These are phyloP conservation scores for Diprion similis DNA, from an alignment of 1,140 invertebrate species.

Conservation along the genomic window DNA sequence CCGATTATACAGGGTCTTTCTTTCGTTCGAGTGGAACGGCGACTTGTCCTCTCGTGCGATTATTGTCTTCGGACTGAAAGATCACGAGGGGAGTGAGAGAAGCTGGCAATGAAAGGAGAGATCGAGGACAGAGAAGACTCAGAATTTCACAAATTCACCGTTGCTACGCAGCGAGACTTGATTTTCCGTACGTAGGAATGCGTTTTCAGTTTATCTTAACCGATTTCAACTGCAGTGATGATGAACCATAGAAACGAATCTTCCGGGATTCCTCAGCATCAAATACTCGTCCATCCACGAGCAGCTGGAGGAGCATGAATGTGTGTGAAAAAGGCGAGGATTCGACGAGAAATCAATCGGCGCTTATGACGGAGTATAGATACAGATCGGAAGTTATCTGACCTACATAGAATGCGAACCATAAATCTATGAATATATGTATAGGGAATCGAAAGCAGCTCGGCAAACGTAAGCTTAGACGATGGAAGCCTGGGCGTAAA, in stretches of 20 bases:
- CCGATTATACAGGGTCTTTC: no score
- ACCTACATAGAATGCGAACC: constrained; percentile 6
- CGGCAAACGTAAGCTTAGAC: constrained; percentile 13
- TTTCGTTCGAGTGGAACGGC: no score
- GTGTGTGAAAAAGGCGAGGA: background rate
- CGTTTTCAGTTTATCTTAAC: no score
- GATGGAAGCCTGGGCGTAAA: constrained; percentile 27
- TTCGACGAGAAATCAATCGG: background rate
- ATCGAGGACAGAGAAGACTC: constrained; percentile 8
- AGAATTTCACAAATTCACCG: no score
- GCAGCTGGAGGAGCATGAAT: constrained; percentile 25
- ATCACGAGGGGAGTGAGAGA: constrained; percentile 5
- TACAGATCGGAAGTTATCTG: constrained; percentile 2
- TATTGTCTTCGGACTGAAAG: background rate
- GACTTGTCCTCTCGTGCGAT: no score
- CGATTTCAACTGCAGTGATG: no score
- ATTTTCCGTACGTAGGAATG: no score
- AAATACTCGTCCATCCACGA: constrained; percentile 15
- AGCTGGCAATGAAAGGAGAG: constrained; percentile 28
- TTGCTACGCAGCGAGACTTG: no score
- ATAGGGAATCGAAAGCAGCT: background rate
- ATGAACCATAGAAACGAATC: no score
- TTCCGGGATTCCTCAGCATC: background rate
- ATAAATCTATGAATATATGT: constrained; percentile 23
- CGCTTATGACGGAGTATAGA: background rate